phyloP scores from a whole-genome alignment of 2,113 vertebrate species.

The Macquaria ambigua region DNA sequence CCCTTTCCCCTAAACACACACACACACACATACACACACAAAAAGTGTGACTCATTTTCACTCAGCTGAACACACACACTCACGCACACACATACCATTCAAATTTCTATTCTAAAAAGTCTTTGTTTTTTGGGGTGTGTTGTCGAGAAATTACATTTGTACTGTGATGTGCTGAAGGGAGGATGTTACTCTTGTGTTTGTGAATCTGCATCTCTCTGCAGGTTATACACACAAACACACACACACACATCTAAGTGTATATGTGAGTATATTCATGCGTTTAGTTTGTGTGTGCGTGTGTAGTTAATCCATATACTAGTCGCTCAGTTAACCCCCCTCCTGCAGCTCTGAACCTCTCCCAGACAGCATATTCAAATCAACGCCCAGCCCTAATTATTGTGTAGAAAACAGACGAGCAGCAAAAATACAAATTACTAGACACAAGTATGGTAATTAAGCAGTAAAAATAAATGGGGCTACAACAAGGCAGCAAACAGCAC shows the following conservation, averaged over 20 bases:
- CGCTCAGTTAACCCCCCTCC: constrained; percentile 27
- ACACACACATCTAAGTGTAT: neutral
- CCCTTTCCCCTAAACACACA: constrained; percentile 46
- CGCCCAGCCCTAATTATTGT: constrained; percentile 77
- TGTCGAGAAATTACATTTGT: neutral
- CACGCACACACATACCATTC: neutral
- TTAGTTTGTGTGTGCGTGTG: constrained; percentile 17
- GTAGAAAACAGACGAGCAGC: constrained; percentile 70
- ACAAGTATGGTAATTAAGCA: constrained; percentile 77
- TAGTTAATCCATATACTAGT: constrained; percentile 49
- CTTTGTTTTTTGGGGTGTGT: neutral
- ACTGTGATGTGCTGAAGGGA: neutral
- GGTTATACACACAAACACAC: neutral
- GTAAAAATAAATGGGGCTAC: constrained; percentile 76
- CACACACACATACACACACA: constrained; percentile 1
- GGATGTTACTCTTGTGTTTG: neutral
- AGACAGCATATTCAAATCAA: constrained; percentile 71
- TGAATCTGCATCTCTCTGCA: neutral
- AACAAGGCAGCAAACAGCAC: constrained; percentile 63
- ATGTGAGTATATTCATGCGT: neutral
- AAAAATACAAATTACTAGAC: constrained; percentile 80
- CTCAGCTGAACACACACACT: neutral
- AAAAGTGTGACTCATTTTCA: constrained; percentile 33
- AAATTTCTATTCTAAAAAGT: neutral
- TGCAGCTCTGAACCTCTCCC: constrained; percentile 45